Percentiles rank a stretch among this genome's conserved stretches.
Evolutionary conservation across 30 jellyfish, hydroid and myxozoan genomes (phyloP).

Genomic region (Rhopilema esculentum): DNA sequence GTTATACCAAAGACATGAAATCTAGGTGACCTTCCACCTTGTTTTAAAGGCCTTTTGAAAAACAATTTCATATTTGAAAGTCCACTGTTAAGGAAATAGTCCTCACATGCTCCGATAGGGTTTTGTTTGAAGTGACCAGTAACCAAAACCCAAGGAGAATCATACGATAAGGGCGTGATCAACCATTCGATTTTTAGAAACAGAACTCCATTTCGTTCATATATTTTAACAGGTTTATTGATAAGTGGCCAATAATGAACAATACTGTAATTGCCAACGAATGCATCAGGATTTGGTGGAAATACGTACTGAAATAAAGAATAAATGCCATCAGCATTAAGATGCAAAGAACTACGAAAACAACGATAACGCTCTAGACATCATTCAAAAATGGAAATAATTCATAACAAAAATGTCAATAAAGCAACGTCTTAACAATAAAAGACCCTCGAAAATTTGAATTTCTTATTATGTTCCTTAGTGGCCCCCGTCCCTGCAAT

Average conservation of each 20-base stretch:
- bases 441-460: too few relatives aligned
- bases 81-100: constrained; percentile 45
- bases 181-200: constrained; percentile 71
- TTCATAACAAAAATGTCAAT: too few relatives aligned
- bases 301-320: constrained; percentile 62
- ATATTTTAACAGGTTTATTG: constrained; percentile 27
- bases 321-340: not conserved
- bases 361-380: too few relatives aligned
- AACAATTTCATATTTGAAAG: constrained; percentile 33
- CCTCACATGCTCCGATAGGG: constrained; percentile 63
- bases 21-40: constrained; percentile 67
- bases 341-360: not conserved
- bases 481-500: too few relatives aligned
- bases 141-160: constrained; percentile 56
- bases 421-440: too few relatives aligned
- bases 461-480: too few relatives aligned
- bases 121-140: constrained; percentile 64
- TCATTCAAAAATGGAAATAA: too few relatives aligned
- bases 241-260: constrained; percentile 82
- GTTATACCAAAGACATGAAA: constrained; percentile 62
- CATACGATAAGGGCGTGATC: constrained; percentile 51
- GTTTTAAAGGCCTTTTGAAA: constrained; percentile 48
- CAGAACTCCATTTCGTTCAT: constrained; percentile 10
- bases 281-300: constrained; percentile 64
- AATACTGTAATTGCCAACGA: constrained; percentile 65